A percentile compares a stretch with the other conserved stretches of the same genome.
phyloP scores from a whole-genome alignment of 1,140 invertebrate genomes.

The Neodiprion lecontei region DNA sequence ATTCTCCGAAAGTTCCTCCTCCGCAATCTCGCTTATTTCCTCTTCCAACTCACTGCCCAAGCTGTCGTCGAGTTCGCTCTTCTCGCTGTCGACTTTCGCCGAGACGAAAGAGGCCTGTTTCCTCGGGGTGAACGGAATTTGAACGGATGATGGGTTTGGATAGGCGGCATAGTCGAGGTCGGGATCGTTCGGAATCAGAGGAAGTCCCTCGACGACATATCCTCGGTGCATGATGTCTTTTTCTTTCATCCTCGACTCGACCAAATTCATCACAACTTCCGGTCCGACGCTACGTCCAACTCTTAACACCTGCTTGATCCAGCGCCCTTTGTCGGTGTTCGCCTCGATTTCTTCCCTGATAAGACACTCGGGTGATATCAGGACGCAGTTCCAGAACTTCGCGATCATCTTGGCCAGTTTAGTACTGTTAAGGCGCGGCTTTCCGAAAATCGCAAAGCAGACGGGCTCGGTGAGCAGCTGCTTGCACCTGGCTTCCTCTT shows the following conservation, averaged over 20 bases:
- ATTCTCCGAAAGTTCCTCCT: neutral
- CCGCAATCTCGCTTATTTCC: neutral
- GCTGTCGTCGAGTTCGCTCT: neutral
- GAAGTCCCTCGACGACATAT: constrained; percentile 66
- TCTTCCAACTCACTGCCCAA: neutral
- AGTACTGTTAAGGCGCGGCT: constrained; percentile 62
- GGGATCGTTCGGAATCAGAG: constrained; percentile 59
- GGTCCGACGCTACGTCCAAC: constrained; percentile 57
- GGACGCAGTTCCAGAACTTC: constrained; percentile 62
- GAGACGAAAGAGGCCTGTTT: neutral
- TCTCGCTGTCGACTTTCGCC: neutral
- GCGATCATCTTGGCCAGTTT: constrained; percentile 62
- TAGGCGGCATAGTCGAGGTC: constrained; percentile 35
- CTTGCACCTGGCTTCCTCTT: constrained; percentile 57
- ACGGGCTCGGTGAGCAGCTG: constrained; percentile 61
- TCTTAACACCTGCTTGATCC: constrained; percentile 63
- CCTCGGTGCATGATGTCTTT: constrained; percentile 63
- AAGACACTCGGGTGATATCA: constrained; percentile 64
- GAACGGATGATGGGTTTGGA: neutral
- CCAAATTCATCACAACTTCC: constrained; percentile 58
- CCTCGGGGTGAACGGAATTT: neutral
- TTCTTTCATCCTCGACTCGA: constrained; percentile 59
- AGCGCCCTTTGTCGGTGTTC: constrained; percentile 57
- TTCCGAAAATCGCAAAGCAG: constrained; percentile 66
- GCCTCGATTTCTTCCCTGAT: constrained; percentile 63